Conservation (phyloP, 2,113 vertebrate species). For the Tragelaphus buxtoni region DNA sequence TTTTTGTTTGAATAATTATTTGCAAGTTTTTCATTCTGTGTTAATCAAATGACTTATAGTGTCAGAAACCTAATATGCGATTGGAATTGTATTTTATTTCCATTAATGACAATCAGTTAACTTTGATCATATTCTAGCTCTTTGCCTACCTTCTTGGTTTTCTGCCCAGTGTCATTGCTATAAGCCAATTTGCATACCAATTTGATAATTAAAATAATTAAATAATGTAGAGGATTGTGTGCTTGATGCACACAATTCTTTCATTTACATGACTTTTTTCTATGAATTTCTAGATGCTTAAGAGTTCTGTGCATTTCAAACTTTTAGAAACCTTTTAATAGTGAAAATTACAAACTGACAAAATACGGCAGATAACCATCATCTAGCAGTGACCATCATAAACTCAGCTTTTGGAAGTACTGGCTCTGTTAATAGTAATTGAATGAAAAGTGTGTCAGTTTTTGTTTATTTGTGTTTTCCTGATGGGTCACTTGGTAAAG, state of each 20-base stretch:
- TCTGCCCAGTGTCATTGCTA: background rate
- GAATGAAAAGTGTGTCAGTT: background rate
- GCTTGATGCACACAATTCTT: background rate
- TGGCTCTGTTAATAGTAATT: background rate
- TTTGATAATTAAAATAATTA: background rate
- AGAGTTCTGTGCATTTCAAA: background rate
- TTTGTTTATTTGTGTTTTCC: background rate
- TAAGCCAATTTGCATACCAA: background rate
- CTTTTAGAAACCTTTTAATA: background rate
- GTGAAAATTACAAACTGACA: background rate
- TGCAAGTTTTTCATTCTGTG: background rate
- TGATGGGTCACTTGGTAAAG: background rate
- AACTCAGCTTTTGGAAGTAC: background rate
- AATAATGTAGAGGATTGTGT: background rate
- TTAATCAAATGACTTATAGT: background rate
- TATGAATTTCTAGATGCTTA: background rate
- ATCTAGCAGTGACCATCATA: background rate
- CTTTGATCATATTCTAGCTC: background rate
- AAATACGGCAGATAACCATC: background rate
- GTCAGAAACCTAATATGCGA: background rate
- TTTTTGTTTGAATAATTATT: slow-evolving; percentile 7
- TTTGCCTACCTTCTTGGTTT: background rate
- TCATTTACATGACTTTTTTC: background rate
- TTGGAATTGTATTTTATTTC: background rate
- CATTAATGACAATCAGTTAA: background rate